Base-by-base conservation (phyloP, 2,797 vertebrate species). In the Onychomys leucogaster region DNA sequence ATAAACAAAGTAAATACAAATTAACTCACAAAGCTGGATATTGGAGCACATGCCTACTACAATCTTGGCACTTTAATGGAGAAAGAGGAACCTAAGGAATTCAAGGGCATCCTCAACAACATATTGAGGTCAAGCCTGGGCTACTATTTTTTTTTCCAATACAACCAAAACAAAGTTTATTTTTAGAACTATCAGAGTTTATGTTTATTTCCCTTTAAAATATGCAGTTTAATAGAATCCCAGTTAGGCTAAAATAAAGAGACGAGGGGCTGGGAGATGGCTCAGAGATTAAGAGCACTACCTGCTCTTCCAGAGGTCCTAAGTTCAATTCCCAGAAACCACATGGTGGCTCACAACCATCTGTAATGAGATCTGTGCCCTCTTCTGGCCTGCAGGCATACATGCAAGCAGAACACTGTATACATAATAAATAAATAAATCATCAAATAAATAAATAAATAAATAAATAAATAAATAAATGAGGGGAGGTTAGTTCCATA, bases 141-240 rank as follows among this genome's bases (percentile, higher is more conserved):
- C 49, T 41, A 55, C 25, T 73, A 32, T 73, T 73, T 25, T 52
- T 34, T 65, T 82, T 23, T 85, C 5, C 6, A 71, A 61, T 90
- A 41, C 52, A 23, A 86, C 34, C 34, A 89, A 37, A 73, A 71
- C 65, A 73, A 67, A 76, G n/a, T 61, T 84, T 71, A 27, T 67
- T 80, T 94, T 63, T n/a, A 43, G 16, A 13, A 80, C 29, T 92
- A 89, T 23, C 34, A 95, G 87, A 95, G 25, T 63, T 86, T 49
- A 94, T 86, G 77, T 96, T 88, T 90, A 65, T 92, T 91, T 91
- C 25, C 78, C 32, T 83, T 94, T 91, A 43, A 76, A 95, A 91
- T 27, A 91, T 91, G 25, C 4, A 95, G 16, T 13, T 87, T 88
- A 96, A 80, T 1, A 83, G 83, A 95, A 94, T 89, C 84, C 57